Percentiles rank a stretch among this genome's conserved stretches.
Evolutionary conservation across 2,797 vertebrate genomes (phyloP).

Genomic region (Lemur catta): DNA sequence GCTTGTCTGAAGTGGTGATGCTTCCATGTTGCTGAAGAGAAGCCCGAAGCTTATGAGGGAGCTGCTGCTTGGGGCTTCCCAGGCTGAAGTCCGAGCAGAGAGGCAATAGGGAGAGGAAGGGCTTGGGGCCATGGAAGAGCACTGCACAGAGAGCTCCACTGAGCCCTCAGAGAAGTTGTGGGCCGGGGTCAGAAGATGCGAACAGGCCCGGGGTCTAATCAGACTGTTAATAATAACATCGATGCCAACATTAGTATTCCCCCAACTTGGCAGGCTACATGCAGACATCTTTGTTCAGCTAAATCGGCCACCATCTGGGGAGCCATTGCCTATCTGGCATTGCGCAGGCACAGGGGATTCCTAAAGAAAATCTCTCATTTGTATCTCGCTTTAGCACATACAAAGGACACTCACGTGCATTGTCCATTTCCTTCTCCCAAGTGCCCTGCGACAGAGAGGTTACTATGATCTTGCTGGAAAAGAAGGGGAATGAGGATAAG

Average conservation of each 20-base stretch:
- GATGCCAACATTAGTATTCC: background rate
- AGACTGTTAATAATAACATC: background rate
- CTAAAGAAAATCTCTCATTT: background rate
- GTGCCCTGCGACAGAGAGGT: background rate
- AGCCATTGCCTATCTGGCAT: background rate
- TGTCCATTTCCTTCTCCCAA: background rate
- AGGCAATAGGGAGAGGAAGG: no score
- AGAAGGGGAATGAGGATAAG: background rate
- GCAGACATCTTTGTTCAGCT: background rate
- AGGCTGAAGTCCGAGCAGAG: background rate
- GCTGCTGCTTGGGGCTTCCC: background rate
- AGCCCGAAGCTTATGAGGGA: background rate
- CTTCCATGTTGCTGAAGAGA: background rate
- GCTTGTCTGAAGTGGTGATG: background rate
- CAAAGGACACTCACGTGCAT: accelerated
- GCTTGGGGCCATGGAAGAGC: accelerated
- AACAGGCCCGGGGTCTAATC: background rate
- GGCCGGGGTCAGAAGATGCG: no score
- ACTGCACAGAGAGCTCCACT: no score
- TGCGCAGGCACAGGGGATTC: background rate
- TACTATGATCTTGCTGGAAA: background rate
- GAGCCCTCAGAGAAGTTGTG: background rate
- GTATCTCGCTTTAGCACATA: accelerated
- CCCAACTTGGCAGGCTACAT: background rate
- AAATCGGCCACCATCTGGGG: background rate